Conservation (phyloP, 2,888 invertebrate species). For the Brachyptera risi region DNA sequence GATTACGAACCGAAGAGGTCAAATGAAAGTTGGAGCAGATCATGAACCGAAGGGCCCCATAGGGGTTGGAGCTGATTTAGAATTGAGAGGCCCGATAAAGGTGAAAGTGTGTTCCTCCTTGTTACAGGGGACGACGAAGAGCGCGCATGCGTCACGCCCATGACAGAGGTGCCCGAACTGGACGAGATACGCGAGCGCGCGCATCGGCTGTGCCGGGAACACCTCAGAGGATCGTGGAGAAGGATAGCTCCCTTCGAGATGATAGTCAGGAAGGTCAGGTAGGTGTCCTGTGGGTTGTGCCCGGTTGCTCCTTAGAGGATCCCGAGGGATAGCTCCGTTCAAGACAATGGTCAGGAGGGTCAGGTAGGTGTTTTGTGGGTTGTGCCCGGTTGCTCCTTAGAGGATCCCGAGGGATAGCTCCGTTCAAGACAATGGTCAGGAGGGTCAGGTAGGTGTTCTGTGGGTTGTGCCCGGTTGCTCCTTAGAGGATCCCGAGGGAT, state of each 20-base stretch:
- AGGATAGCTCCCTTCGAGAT: slow-evolving; percentile 44
- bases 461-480: too few relatives aligned
- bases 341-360: slow-evolving; percentile 45
- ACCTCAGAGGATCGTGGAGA: slow-evolving; percentile 47
- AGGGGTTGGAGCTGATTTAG: too few relatives aligned
- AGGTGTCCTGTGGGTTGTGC: slow-evolving; percentile 31
- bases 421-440: slow-evolving; percentile 44
- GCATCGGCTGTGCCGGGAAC: slow-evolving; percentile 45
- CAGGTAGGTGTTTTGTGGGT: slow-evolving; percentile 40
- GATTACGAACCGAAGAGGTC: too few relatives aligned
- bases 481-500: slow-evolving; percentile 47
- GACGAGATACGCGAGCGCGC: slow-evolving; percentile 42
- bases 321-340: slow-evolving; percentile 43
- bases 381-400: too few relatives aligned
- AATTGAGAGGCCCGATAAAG: too few relatives aligned
- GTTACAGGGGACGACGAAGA: too few relatives aligned
- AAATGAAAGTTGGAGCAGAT: too few relatives aligned
- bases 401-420: slow-evolving; percentile 45
- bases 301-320: slow-evolving; percentile 46
- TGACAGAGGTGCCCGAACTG: slow-evolving; percentile 24
- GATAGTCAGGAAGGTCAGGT: slow-evolving; percentile 45
- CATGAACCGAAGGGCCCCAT: too few relatives aligned
- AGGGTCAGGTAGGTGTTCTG: slow-evolving; percentile 42
- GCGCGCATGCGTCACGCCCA: too few relatives aligned
- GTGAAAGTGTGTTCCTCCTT: too few relatives aligned